Percentiles rank a stretch among this genome's conserved stretches.
Evolutionary conservation across 2,113 vertebrate genomes (phyloP).

Genomic region (Cochlearius cochlearius): DNA sequence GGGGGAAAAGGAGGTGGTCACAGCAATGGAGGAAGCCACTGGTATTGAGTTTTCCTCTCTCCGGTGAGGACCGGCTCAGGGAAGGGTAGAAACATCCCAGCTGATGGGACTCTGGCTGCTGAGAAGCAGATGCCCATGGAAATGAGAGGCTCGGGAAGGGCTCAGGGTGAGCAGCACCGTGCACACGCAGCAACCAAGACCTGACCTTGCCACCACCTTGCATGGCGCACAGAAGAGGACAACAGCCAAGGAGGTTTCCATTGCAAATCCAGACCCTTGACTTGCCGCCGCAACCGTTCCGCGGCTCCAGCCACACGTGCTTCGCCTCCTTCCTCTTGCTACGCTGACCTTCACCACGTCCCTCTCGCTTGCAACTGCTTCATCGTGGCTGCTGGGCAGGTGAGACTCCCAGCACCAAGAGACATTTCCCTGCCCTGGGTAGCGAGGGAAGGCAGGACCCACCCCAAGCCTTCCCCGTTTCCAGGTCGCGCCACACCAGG

Average conservation of each 20-base stretch:
- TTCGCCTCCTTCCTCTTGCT: background rate
- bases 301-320: fast-evolving
- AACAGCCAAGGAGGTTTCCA: background rate
- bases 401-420: background rate
- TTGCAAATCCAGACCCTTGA: background rate
- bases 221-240: background rate
- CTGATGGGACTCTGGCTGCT: background rate
- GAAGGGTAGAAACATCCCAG: background rate
- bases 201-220: background rate
- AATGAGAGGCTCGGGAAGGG: background rate
- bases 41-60: background rate
- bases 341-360: background rate
- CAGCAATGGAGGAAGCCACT: background rate
- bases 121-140: background rate
- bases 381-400: background rate
- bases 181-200: background rate
- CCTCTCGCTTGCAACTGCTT: background rate
- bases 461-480: background rate
- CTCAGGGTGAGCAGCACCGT: fast-evolving
- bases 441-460: background rate
- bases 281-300: background rate
- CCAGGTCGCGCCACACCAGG: background rate
- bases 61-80: background rate
- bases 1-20: background rate
- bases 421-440: background rate